Evolutionary conservation across 2,888 invertebrate species (phyloP).

Genomic region (Hemistola chrysoprasaria): DNA sequence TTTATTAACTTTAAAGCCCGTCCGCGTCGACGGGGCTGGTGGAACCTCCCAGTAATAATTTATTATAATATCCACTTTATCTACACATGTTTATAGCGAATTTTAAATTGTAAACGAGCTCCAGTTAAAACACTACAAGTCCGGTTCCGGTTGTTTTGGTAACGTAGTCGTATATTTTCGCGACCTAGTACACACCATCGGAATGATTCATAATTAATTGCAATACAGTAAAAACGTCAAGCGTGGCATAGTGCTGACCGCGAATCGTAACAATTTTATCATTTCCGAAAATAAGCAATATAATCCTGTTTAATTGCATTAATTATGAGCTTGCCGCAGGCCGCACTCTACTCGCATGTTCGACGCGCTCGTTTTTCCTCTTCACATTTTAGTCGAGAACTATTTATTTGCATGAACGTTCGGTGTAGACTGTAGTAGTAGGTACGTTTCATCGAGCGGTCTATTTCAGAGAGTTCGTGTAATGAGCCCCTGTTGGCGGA

Average conservation of each 20-base stretch:
- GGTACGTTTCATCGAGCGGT: no score
- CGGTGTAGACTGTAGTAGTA: constrained; percentile 13
- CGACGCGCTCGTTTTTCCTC: constrained; percentile 34
- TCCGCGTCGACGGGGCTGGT: constrained; percentile 34
- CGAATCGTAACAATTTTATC: constrained; percentile 15
- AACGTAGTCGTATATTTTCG: constrained; percentile 8
- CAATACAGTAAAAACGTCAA: constrained; percentile 5
- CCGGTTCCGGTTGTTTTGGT: constrained; percentile 36
- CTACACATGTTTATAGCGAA: constrained; percentile 74
- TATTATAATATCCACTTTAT: constrained; percentile 67
- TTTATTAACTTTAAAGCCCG: constrained; percentile 50
- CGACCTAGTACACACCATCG: background rate
- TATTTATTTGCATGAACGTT: constrained; percentile 13
- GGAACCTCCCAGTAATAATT: constrained; percentile 55
- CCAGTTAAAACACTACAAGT: constrained; percentile 52
- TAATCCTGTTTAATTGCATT: constrained; percentile 20
- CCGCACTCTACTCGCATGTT: constrained; percentile 10
- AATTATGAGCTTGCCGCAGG: constrained; percentile 17
- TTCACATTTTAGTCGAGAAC: constrained; percentile 33
- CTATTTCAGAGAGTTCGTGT: constrained; percentile 43
- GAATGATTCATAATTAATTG: constrained; percentile 10
- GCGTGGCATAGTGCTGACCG: constrained; percentile 7
- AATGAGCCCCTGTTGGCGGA: constrained; percentile 46
- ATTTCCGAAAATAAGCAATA: constrained; percentile 15
- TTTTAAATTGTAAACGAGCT: constrained; percentile 77